Evolutionary conservation across 2,797 vertebrate genomes (phyloP), one percentile per base, ranked within the genome.

Genomic region (Micropoecilia bifurca): DNA sequence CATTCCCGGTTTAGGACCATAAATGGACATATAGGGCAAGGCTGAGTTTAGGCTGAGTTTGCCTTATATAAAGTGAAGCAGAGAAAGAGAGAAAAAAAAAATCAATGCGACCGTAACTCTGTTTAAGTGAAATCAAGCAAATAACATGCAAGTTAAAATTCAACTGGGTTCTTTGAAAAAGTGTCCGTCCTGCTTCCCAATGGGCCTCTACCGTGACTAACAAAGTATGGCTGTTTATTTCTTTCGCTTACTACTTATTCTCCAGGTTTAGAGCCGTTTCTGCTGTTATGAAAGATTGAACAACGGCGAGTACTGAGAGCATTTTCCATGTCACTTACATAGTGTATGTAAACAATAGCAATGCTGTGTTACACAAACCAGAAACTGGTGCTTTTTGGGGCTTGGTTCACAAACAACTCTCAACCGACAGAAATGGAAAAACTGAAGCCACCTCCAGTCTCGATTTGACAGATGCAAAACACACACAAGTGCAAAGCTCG

Each of bases 401-500:
- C 76, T 76, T 55, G 76, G 41, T 83, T 88, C 74, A 86, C 79
- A 84, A 90, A 81, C 78, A 80, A 81, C 89, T 86, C 77, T 94
- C 73, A 92, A 84, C 82, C 81, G 73, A 74, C 80, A 81, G 83
- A 84, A 85, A 90, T 86, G 89, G 92, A 90, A 93, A 71, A 94
- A 93, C 85, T 85, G 80, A 81, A 92, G 45, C 90, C 88, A 79
- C 93, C 87, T 91, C 89, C 89, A 79, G 89, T 94, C 89, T 94
- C 89, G 73, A 82, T 93, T 86, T 94, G 90, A 93, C 82, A 86
- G 78, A 90, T 81, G 86, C 81, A 91, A 83, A 87, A 86, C 79
- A 81, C 81, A 81, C 39, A 90, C 20, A 76, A 69, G 50, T 53
- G 50, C 8, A 53, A 53, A 53, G 2, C 83, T 74, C 71, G 75